Conservation (phyloP, 2,888 invertebrate genomes). For the Ectobius pallidus region DNA sequence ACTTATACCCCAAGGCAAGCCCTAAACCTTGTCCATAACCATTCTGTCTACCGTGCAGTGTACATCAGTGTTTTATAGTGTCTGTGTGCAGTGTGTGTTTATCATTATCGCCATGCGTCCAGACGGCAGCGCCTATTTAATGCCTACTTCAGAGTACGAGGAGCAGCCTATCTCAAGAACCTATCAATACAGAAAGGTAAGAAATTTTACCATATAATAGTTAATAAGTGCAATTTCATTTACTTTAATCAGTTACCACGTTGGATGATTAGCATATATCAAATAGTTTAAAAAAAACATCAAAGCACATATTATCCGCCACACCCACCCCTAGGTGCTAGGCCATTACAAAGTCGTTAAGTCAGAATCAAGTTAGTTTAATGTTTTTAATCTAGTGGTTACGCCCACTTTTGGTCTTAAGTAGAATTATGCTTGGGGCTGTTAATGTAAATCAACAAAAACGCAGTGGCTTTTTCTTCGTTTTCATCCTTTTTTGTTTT, state of each 20-base stretch:
- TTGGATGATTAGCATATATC: neutral
- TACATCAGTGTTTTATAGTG: neutral
- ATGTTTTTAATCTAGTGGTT: neutral
- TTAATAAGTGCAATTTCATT: neutral
- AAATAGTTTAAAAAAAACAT: neutral
- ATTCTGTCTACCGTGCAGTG: neutral
- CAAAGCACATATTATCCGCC: neutral
- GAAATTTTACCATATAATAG: neutral
- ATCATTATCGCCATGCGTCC: slow-evolving; percentile 36
- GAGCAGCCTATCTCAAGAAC: slow-evolving; percentile 55
- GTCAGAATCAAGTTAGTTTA: neutral
- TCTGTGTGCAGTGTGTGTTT: neutral
- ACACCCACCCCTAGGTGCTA: neutral
- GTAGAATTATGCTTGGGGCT: too few species aligned
- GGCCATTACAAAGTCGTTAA: neutral
- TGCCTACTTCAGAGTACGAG: slow-evolving; percentile 44
- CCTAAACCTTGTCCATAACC: slow-evolving; percentile 18
- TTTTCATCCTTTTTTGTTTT: too few species aligned
- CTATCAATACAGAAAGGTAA: slow-evolving; percentile 56
- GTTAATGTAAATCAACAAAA: too few species aligned
- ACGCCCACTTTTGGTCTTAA: neutral
- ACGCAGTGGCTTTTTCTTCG: too few species aligned
- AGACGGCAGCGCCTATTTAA: slow-evolving; percentile 35
- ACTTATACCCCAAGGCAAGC: slow-evolving; percentile 28
- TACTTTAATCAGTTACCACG: neutral